phyloP scores from a whole-genome alignment of 2,113 vertebrate species.

The Protobothrops mucrosquamatus region DNA sequence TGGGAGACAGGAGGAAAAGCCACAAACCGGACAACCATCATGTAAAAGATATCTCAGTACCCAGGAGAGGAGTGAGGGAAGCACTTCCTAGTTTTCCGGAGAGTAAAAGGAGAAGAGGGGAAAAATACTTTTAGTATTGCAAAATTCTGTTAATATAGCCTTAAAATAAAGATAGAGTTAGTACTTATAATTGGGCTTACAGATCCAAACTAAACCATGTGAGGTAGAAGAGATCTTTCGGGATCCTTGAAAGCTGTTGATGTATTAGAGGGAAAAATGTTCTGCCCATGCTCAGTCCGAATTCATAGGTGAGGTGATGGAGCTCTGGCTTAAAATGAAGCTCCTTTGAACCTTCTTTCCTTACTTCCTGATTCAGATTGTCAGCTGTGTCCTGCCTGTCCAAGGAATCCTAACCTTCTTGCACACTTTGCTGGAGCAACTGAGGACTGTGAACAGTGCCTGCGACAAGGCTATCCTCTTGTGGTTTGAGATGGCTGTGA shows the following conservation, averaged over 20 bases:
- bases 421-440: conserved; percentile 1
- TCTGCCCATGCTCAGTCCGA: neutral
- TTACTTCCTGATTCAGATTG: neutral
- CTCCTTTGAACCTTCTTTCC: no score
- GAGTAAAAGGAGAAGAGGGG: neutral
- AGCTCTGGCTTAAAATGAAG: neutral
- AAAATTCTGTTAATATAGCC: neutral
- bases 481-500: conserved; percentile 14
- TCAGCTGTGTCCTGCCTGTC: neutral
- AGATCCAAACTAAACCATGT: neutral
- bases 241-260: neutral
- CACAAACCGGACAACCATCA: neutral
- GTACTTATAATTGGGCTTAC: neutral
- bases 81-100: neutral
- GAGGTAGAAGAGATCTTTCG: neutral
- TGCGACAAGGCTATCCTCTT: neutral
- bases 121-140: neutral
- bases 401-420: neutral
- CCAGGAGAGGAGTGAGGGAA: neutral
- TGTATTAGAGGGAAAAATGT: neutral
- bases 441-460: neutral
- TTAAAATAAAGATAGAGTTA: neutral
- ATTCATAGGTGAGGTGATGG: neutral
- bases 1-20: neutral
- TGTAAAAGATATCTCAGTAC: neutral